These are phyloP conservation scores for Callyntrura sp. DNA, from an alignment of 2,888 invertebrate genomes.

Conservation along the genomic window DNA sequence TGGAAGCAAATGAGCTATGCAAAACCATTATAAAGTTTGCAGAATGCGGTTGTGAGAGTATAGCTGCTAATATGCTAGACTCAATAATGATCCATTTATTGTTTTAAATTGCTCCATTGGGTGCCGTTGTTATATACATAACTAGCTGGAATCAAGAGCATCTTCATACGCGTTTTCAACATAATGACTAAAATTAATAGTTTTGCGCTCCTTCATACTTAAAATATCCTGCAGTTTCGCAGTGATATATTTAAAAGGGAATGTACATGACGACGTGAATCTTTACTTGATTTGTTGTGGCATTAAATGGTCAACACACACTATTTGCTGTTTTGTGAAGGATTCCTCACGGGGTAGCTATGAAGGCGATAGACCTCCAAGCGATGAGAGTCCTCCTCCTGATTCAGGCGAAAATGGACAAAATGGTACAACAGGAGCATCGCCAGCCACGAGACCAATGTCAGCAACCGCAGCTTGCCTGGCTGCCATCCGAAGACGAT, in stretches of 20 bases:
- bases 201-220: too few relatives aligned
- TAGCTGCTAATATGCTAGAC: neutral
- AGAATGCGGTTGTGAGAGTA: too few relatives aligned
- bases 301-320: neutral
- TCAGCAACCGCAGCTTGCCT: conserved; percentile 83
- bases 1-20: too few relatives aligned
- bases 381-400: conserved; percentile 84
- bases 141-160: too few relatives aligned
- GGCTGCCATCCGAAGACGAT: conserved; percentile 83
- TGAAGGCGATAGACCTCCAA: conserved; percentile 84
- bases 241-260: too few relatives aligned
- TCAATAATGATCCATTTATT: too few relatives aligned
- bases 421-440: conserved; percentile 71
- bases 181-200: too few relatives aligned
- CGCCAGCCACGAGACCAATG: conserved; percentile 79
- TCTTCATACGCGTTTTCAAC: too few relatives aligned
- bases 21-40: neutral
- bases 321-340: conserved; percentile 77
- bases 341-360: conserved; percentile 85
- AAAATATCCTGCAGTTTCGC: too few relatives aligned
- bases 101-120: too few relatives aligned
- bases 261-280: too few relatives aligned
- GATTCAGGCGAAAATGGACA: conserved; percentile 81
- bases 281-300: too few relatives aligned
- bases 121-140: neutral